Evolutionary conservation across 2,113 vertebrate species (phyloP).

Genomic region (Alligator sinensis): DNA sequence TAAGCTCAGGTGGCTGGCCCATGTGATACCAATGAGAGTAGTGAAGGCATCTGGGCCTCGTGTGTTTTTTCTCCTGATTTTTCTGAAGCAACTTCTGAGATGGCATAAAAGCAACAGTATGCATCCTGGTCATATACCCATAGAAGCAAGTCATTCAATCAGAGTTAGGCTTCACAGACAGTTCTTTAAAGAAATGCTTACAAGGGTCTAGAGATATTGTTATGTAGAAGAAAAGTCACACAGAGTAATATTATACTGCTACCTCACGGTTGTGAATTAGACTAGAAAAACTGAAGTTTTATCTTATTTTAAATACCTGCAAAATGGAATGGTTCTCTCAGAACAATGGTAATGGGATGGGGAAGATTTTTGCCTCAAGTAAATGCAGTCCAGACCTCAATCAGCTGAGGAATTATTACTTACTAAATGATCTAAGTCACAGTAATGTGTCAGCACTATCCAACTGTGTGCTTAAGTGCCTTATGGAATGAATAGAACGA

Average conservation of each 20-base stretch:
- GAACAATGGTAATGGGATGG: neutral
- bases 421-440: neutral
- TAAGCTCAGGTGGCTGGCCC: neutral
- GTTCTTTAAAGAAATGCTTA: neutral
- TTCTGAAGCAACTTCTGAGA: fast-evolving
- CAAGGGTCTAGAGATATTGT: neutral
- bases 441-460: neutral
- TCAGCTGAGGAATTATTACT: neutral
- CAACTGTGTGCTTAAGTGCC: neutral
- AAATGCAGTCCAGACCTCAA: neutral
- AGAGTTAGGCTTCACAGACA: neutral
- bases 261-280: neutral
- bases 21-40: neutral
- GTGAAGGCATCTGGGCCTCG: neutral
- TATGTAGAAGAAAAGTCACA: neutral
- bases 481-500: neutral
- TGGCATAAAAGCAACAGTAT: neutral
- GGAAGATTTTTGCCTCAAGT: neutral
- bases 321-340: neutral
- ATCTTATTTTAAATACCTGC: neutral
- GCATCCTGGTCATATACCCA: neutral
- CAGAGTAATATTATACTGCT: neutral
- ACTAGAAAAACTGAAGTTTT: neutral
- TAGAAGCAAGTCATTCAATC: neutral
- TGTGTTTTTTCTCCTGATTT: neutral